Evolutionary conservation across 1,140 invertebrate genomes (phyloP).

Genomic region (Drosophila dunni): DNA sequence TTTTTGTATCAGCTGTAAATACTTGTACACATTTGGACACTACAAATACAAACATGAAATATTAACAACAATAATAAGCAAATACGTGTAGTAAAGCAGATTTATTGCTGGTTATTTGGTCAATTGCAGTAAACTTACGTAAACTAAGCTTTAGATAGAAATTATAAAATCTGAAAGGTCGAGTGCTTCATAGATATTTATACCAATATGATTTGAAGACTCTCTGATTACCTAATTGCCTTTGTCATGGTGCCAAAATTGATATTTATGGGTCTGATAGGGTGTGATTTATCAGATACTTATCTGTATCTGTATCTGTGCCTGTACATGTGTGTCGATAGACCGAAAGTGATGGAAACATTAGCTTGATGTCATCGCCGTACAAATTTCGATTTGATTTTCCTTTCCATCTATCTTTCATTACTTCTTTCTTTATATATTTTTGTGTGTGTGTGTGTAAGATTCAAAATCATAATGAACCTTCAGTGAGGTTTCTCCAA

Average conservation of each 20-base stretch:
- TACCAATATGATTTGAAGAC: conserved; percentile 12
- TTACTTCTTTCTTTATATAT: conserved; percentile 22
- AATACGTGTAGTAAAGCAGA: conserved; percentile 21
- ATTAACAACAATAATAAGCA: neutral
- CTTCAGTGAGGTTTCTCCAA: conserved; percentile 64
- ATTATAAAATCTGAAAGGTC: conserved; percentile 14
- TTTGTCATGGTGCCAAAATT: conserved; percentile 59
- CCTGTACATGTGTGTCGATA: neutral
- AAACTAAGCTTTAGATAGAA: neutral
- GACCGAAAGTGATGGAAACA: conserved; percentile 27
- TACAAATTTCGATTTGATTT: conserved; percentile 36
- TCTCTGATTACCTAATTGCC: conserved; percentile 60
- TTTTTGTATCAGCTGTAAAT: too few species aligned
- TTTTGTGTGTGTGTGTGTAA: neutral
- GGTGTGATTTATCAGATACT: conserved; percentile 56
- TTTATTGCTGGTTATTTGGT: conserved; percentile 22
- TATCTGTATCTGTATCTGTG: neutral
- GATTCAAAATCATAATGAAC: conserved; percentile 44
- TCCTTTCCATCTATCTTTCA: conserved; percentile 19
- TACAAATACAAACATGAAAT: conserved; percentile 5
- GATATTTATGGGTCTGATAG: conserved; percentile 56
- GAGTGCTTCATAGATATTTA: conserved; percentile 53
- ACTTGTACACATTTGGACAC: conserved; percentile 17
- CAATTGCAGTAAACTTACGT: conserved; percentile 12
- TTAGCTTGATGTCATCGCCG: conserved; percentile 65